Percentiles rank a stretch among this genome's conserved stretches.
Evolutionary conservation across 2,888 invertebrate genomes (phyloP).

Genomic region (Nowickia ferox): DNA sequence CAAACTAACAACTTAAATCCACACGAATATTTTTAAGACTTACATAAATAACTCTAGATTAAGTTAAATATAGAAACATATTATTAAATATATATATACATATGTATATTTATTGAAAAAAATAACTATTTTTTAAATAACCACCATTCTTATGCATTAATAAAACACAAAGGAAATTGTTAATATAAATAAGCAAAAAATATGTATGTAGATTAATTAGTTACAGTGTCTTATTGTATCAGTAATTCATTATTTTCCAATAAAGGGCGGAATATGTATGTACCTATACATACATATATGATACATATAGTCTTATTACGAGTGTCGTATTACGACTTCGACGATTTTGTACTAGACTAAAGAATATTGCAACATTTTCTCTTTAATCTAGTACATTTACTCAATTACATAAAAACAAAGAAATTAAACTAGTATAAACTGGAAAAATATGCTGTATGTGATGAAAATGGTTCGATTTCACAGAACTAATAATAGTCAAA

Average conservation of each 20-base stretch:
- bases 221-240: conserved; percentile 60
- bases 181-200: conserved; percentile 28
- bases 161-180: conserved; percentile 19
- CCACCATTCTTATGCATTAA: conserved; percentile 13
- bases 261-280: not conserved
- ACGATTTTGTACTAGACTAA: too few species aligned
- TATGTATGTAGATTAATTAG: conserved; percentile 27
- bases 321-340: too few species aligned
- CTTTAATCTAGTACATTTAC: too few species aligned
- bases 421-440: conserved; percentile 41
- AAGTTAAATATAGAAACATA: conserved; percentile 1
- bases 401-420: not conserved
- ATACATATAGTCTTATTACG: too few species aligned
- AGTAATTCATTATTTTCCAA: conserved; percentile 16
- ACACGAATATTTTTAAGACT: not conserved
- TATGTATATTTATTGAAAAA: conserved; percentile 12
- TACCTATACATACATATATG: too few species aligned
- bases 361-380: too few species aligned
- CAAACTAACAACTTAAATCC: not conserved
- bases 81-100: conserved; percentile 14
- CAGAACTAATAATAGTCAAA: too few species aligned
- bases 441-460: conserved; percentile 9
- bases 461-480: too few species aligned
- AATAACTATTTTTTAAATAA: conserved; percentile 21
- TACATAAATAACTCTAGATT: not conserved